phyloP scores from a whole-genome alignment of 2,797 vertebrate species.

The Poecilia picta region DNA sequence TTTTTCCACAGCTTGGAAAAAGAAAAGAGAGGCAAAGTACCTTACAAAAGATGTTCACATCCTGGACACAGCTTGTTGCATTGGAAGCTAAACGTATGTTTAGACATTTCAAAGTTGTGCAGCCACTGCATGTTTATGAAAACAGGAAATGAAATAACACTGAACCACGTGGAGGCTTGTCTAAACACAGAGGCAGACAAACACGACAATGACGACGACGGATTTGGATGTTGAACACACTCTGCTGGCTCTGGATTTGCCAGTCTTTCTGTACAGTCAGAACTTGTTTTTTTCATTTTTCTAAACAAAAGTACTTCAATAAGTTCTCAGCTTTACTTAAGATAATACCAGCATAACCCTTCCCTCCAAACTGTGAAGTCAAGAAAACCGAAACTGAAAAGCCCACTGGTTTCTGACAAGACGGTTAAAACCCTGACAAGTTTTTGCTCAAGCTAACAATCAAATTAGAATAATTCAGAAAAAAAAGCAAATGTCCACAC shows the following conservation, averaged over 20 bases:
- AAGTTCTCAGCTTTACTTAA: not conserved
- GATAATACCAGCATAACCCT: not conserved
- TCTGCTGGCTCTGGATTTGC: not conserved
- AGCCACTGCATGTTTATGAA: too few relatives aligned
- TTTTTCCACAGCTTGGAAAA: not conserved
- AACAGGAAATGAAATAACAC: too few relatives aligned
- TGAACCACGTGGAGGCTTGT: too few relatives aligned
- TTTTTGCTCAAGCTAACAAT: not conserved
- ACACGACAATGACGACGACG: too few relatives aligned
- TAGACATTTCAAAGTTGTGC: too few relatives aligned
- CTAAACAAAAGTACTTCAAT: not conserved
- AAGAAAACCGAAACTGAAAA: not conserved
- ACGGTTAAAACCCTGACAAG: not conserved
- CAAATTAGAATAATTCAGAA: not conserved
- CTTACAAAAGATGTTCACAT: not conserved
- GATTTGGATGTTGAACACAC: too few relatives aligned
- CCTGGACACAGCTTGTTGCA: not conserved
- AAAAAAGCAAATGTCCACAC: not conserved
- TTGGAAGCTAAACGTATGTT: not conserved
- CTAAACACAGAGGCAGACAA: too few relatives aligned
- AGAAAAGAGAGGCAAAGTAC: not conserved
- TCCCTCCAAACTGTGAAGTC: not conserved
- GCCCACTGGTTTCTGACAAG: not conserved
- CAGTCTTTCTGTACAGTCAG: not conserved
- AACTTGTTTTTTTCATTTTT: not conserved